Evolutionary conservation across 2,888 invertebrate genomes (phyloP).

Genomic region (Punctoribates punctum): DNA sequence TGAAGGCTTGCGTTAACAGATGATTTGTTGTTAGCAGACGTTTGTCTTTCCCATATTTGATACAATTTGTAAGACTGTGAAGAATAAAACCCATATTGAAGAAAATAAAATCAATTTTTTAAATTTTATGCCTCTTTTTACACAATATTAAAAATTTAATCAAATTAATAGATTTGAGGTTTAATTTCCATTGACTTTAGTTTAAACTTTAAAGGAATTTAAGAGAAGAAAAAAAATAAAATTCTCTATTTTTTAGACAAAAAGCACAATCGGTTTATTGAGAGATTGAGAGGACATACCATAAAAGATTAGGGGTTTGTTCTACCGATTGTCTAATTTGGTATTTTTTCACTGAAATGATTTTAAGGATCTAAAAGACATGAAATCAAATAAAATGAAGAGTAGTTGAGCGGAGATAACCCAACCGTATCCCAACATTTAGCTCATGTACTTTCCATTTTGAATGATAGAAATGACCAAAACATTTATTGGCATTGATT

Average conservation of each 20-base stretch:
- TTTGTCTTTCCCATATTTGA: too few species aligned
- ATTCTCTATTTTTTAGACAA: too few species aligned
- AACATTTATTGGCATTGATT: not conserved
- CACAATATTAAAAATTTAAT: too few species aligned
- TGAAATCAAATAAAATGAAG: constrained; percentile 5
- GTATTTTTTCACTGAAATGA: not conserved
- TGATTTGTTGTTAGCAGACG: too few species aligned
- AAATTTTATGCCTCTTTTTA: too few species aligned
- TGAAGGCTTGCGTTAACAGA: too few species aligned
- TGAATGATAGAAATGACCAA: not conserved
- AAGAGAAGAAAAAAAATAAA: too few species aligned
- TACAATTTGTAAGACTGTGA: too few species aligned
- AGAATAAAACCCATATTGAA: too few species aligned
- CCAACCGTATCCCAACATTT: constrained; percentile 9
- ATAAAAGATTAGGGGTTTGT: constrained; percentile 27
- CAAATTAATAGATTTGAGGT: not conserved
- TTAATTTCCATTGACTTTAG: not conserved
- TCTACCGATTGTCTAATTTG: constrained; percentile 19
- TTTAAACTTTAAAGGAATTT: too few species aligned
- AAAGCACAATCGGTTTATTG: too few species aligned
- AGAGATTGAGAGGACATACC: not conserved
- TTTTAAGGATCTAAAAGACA: not conserved
- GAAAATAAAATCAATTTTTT: too few species aligned
- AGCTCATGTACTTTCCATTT: not conserved
- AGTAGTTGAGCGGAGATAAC: not conserved